Evolutionary conservation across 1,140 invertebrate species (phyloP), one percentile per base, ranked within the genome.

Genomic region (Zaprionus ornatus): DNA sequence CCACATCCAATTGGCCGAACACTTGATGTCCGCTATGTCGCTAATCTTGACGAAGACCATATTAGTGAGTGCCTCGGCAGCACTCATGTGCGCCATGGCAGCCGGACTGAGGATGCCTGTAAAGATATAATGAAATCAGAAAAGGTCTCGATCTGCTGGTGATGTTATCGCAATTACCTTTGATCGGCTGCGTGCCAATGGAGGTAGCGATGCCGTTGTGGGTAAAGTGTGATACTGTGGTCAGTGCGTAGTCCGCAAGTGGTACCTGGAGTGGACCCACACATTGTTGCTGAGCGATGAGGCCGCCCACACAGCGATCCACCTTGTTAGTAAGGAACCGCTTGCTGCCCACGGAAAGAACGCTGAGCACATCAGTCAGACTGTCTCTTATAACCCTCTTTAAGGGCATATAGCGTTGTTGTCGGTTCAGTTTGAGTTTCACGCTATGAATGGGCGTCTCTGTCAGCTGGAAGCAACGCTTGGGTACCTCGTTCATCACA

Each of bases 1-100:
- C 99, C 98, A 99, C 99, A 99, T 99, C 99, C 99, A 99, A 93
- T 99, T 99, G 4, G 97, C 98, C 72, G 97, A 98, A 91, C 98
- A 99, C 93, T 99, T 99, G 9, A 99, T 95, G 93, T 99, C 98
- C 92, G 96, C 95, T 23, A 99, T 85, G 82, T 95, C 94, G 1
- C 96, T 95, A 64, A 99, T 97, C 56, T 94, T 95, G n/a, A 97
- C 98, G 94, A 99, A 99, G 3, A 99, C 97, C 45, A 99, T 94
- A 93, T 99, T 99, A n/a, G 97, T 98, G 1, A 99, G 90, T 6
- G 98, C 96, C 93, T 99, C 99, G 1, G 96, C 97, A 0, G 99
- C 97, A 3, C 98, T 97, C 96, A 99, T 96, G 77, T 98, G 94
- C 0, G 98, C 98, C 75, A 98, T 98, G 37, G 96, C 96, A 7